Evolutionary conservation across 2,888 invertebrate genomes (phyloP), one percentile per base, ranked within the genome.

Genomic region (Drosophila dives): DNA sequence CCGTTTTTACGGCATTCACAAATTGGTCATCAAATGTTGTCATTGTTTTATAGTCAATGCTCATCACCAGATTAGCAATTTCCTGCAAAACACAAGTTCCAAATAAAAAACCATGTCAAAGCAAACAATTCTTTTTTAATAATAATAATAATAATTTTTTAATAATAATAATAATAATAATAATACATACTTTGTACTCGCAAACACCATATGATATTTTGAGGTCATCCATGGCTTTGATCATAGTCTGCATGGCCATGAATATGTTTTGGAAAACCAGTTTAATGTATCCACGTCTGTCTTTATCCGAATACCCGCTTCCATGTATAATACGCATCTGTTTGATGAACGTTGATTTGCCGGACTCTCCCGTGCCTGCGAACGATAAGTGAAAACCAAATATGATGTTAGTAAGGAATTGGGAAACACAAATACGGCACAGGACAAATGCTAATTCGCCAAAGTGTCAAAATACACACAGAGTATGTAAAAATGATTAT

Each of bases 291-390:
- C 98, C 97, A 91, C 98, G 95, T 94, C 99, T 99, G 94, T 99
- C 99, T 93, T 99, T 99, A 94, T 99, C 99, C 93, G 99, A 98
- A 94, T 99, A 99, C 88, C 99, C 99, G 89, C 98, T 96, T 83
- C 99, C 99, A 94, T 99, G 99, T 94, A 99, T 99, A 94, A 99
- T 99, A 94, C 99, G 96, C 99, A 99, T 99, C 95, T 99, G 99
- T 95, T 99, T 99, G 95, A 99, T 99, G 94, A 99, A 99, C 85
- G 99, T 99, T 89, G 99, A 99, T 94, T 99, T 99, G 86, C 99
- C 99, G 80, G 99, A 99, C 95, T 99, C 99, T 94, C 99, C 99
- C 94, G 99, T 93, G 71, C 93, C 93, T 93, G 65, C 15, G 17
- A 7, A 15, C 64, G 49, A 64, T 54, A 67, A 45, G 23, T 32